These are phyloP conservation scores for Entosphenus tridentatus DNA, from an alignment of 2,113 vertebrate genomes.

Conservation along the genomic window DNA sequence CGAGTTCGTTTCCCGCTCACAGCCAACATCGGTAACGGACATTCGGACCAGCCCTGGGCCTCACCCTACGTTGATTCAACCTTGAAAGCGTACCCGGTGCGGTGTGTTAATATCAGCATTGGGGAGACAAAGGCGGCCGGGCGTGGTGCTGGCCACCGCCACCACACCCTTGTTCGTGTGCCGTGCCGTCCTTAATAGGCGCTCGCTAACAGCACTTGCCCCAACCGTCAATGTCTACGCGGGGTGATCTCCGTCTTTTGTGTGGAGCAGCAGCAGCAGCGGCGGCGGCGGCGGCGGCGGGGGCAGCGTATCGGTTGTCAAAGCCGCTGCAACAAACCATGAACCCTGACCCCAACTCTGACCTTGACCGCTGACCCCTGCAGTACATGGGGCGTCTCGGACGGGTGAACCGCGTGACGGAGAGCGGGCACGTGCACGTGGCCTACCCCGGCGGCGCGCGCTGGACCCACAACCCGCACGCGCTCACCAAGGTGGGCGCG, in stretches of 20 bases:
- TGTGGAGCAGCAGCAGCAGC: not conserved
- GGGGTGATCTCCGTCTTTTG: not conserved
- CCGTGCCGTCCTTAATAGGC: not conserved
- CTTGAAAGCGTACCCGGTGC: no score
- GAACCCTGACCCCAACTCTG: not conserved
- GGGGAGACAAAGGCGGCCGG: no score
- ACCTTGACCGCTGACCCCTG: not conserved
- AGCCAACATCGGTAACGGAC: no score
- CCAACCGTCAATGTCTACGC: not conserved
- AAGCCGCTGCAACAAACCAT: not conserved
- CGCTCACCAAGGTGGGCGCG: conserved; percentile 51
- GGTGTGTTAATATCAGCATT: no score
- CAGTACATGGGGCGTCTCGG: conserved; percentile 80
- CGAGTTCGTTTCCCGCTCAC: no score
- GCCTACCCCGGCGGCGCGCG: conserved; percentile 81
- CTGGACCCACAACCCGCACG: conserved; percentile 89
- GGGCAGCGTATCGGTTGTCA: not conserved
- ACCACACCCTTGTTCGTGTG: conserved; percentile 8
- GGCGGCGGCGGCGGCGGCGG: not conserved
- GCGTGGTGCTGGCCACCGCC: no score
- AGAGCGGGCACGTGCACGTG: conserved; percentile 63
- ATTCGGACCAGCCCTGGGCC: no score
- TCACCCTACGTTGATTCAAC: no score
- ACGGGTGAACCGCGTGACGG: conserved; percentile 67
- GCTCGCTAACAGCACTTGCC: not conserved